Percentiles rank a stretch among this genome's conserved stretches.
Evolutionary conservation across 2,113 vertebrate species (phyloP).

Genomic region (Brienomyrus longianalis): DNA sequence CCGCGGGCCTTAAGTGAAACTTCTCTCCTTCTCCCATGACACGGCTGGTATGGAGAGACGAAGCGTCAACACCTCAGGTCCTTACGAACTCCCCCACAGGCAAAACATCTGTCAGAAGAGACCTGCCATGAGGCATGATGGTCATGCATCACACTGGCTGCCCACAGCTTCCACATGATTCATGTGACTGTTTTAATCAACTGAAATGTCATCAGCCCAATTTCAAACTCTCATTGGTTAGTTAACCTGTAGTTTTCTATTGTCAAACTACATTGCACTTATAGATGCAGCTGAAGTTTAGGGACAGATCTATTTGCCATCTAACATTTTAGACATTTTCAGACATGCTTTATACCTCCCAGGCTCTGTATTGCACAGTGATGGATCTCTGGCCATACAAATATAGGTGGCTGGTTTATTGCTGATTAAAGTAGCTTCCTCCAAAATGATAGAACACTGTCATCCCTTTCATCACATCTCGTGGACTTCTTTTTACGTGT

Average conservation of each 20-base stretch:
- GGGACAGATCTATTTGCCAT: constrained; percentile 35
- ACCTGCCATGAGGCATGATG: neutral
- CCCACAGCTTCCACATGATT: neutral
- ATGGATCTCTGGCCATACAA: neutral
- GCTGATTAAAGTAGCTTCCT: neutral
- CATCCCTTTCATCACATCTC: neutral
- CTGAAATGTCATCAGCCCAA: constrained; percentile 32
- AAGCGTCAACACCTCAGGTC: neutral
- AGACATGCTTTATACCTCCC: neutral
- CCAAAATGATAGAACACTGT: neutral
- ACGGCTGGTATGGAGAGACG: neutral
- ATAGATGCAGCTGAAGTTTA: constrained; percentile 25
- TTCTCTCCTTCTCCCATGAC: neutral
- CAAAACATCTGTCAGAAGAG: neutral
- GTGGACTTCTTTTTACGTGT: neutral
- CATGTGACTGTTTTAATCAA: constrained; percentile 20
- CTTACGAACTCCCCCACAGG: neutral
- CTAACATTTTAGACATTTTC: constrained; percentile 46
- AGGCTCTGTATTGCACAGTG: neutral
- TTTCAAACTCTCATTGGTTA: constrained; percentile 41
- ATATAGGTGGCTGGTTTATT: neutral
- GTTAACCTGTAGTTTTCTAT: constrained; percentile 52
- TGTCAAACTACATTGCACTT: constrained; percentile 44
- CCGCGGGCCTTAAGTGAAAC: neutral
- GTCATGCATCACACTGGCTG: neutral